These are phyloP conservation scores for Drosophila sp. DNA, from an alignment of 1,140 invertebrate species.

Conservation along the genomic window DNA sequence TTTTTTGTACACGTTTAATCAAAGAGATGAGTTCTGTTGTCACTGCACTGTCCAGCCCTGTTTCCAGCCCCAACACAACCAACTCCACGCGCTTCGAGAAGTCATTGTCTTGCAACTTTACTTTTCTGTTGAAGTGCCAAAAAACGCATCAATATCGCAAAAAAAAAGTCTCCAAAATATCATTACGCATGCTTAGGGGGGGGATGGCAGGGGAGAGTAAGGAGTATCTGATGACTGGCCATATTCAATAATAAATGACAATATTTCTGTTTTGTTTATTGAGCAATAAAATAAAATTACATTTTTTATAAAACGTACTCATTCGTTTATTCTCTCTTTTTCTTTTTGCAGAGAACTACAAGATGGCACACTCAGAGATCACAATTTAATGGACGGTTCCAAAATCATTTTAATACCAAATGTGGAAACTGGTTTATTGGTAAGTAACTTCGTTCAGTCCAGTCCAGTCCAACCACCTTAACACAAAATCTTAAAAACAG, in stretches of 20 bases:
- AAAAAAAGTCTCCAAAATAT: constrained; percentile 45
- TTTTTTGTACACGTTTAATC: background rate
- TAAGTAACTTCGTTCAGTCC: constrained; percentile 85
- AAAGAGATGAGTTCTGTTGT: too few relatives aligned
- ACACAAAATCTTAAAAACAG: background rate
- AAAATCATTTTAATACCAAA: constrained; percentile 94
- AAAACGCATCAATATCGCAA: constrained; percentile 48
- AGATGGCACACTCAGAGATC: constrained; percentile 93
- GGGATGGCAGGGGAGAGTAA: background rate
- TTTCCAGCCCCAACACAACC: constrained; percentile 3
- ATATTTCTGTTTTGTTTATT: constrained; percentile 6
- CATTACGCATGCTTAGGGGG: constrained; percentile 57
- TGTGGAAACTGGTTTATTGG: constrained; percentile 96
- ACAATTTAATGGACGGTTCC: constrained; percentile 93
- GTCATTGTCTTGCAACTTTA: constrained; percentile 33
- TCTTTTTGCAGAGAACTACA: constrained; percentile 91
- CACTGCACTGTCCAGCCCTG: background rate
- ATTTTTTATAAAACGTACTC: constrained; percentile 1
- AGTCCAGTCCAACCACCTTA: constrained; percentile 15
- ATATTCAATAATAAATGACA: constrained; percentile 39
- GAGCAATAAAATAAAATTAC: background rate
- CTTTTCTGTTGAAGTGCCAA: constrained; percentile 51
- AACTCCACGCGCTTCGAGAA: background rate
- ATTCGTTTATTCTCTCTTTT: constrained; percentile 2
- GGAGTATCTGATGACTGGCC: constrained; percentile 43